These are phyloP conservation scores for Odontamblyopus lacepedii DNA, from an alignment of 2,797 vertebrate genomes.

Conservation along the genomic window DNA sequence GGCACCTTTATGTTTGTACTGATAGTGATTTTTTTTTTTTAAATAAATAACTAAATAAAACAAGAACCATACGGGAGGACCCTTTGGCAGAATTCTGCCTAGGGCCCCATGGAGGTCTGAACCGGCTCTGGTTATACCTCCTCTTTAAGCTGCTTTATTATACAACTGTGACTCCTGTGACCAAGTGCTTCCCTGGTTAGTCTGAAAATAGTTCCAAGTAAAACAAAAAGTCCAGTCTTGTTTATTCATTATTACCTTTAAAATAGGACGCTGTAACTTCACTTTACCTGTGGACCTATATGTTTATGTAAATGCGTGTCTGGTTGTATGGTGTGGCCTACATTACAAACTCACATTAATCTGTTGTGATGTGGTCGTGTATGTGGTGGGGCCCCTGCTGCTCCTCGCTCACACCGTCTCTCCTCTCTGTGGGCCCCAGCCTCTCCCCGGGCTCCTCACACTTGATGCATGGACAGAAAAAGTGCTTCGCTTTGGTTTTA, in stretches of 20 bases:
- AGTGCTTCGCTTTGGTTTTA: constrained; percentile 5
- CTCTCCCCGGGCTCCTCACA: not conserved
- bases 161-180: not conserved
- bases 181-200: not conserved
- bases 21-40: too few relatives aligned
- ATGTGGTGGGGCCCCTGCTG: constrained; percentile 12
- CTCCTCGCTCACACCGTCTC: not conserved
- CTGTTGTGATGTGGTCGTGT: not conserved
- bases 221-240: not conserved
- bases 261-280: not conserved
- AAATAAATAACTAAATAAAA: too few relatives aligned
- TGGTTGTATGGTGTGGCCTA: constrained; percentile 8
- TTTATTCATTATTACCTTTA: constrained; percentile 28
- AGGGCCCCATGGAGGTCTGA: too few relatives aligned
- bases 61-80: too few relatives aligned
- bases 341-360: constrained; percentile 10
- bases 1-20: too few relatives aligned
- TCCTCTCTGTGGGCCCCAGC: constrained; percentile 6
- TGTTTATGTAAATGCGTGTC: constrained; percentile 7
- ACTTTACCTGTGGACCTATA: not conserved
- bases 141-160: too few relatives aligned
- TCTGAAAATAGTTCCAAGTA: not conserved
- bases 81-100: too few relatives aligned
- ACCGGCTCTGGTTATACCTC: too few relatives aligned
- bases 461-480: constrained; percentile 15